These are phyloP conservation scores for Corythaixoides concolor DNA, from an alignment of 2,113 vertebrate genomes.

Conservation along the genomic window DNA sequence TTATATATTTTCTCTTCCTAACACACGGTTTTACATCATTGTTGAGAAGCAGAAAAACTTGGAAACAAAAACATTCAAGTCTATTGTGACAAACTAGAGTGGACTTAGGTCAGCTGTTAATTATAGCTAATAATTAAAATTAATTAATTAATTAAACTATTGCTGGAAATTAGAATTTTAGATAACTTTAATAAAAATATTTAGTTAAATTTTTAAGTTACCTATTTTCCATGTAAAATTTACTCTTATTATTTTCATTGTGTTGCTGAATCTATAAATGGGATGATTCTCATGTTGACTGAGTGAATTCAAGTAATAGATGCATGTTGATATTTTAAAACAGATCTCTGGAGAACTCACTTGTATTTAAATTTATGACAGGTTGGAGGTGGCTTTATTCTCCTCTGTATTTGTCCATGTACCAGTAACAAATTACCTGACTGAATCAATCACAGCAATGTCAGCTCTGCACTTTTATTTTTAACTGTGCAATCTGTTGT, in stretches of 20 bases:
- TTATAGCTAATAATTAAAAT: neutral
- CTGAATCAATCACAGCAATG: neutral
- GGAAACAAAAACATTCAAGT: neutral
- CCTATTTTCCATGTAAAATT: neutral
- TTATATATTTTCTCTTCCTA: neutral
- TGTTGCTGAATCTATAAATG: neutral
- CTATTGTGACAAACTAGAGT: neutral
- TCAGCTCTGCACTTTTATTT: neutral
- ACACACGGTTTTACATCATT: neutral
- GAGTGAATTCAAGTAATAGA: neutral
- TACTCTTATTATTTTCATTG: neutral
- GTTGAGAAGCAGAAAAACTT: neutral
- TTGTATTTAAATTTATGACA: neutral
- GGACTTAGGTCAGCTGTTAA: neutral
- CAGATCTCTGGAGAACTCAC: neutral
- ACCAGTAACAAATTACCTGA: neutral
- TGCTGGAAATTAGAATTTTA: neutral
- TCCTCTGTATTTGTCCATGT: neutral
- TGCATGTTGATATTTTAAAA: neutral
- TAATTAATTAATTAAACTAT: rapidly evolving
- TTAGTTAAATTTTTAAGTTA: neutral
- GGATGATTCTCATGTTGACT: neutral
- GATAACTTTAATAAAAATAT: neutral
- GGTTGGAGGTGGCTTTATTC: neutral
- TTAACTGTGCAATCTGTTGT: neutral